Evolutionary conservation across 2,113 vertebrate genomes (phyloP).

Genomic region (Protomyctophum bolini): DNA sequence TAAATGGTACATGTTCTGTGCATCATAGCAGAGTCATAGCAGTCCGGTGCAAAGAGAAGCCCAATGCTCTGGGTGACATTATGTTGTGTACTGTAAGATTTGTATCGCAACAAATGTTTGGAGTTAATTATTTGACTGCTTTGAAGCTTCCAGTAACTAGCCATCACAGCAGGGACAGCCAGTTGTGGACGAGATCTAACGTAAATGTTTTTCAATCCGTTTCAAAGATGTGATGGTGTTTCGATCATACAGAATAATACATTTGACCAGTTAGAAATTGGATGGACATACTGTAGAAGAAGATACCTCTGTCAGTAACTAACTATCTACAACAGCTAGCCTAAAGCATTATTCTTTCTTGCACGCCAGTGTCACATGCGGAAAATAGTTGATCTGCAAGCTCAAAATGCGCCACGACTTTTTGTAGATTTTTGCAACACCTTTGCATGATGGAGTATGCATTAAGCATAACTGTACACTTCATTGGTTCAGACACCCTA

Average conservation of each 20-base stretch:
- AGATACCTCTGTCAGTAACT: conserved; percentile 39
- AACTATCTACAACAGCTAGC: too few species aligned
- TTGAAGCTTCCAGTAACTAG: conserved; percentile 1
- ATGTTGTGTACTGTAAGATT: conserved; percentile 4
- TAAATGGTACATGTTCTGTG: neutral
- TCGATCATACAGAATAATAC: conserved; percentile 14
- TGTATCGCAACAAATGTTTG: conserved; percentile 12
- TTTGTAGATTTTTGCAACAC: too few species aligned
- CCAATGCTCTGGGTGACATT: neutral
- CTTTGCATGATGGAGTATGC: too few species aligned
- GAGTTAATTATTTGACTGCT: neutral
- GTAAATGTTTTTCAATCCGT: conserved; percentile 50
- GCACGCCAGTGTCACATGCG: too few species aligned
- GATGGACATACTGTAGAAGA: conserved; percentile 68
- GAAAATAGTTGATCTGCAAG: too few species aligned
- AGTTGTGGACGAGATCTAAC: conserved; percentile 54
- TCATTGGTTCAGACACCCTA: neutral
- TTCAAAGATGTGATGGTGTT: too few species aligned
- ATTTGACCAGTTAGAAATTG: conserved; percentile 62
- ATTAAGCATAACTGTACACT: too few species aligned
- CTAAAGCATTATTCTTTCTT: too few species aligned
- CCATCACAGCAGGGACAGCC: conserved; percentile 36
- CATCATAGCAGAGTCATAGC: neutral
- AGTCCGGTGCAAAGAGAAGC: neutral
- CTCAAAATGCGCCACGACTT: too few species aligned